Percentiles rank a stretch among this genome's conserved stretches.
Evolutionary conservation across 1,140 invertebrate genomes (phyloP).

Genomic region (Potamilus streckersoni): DNA sequence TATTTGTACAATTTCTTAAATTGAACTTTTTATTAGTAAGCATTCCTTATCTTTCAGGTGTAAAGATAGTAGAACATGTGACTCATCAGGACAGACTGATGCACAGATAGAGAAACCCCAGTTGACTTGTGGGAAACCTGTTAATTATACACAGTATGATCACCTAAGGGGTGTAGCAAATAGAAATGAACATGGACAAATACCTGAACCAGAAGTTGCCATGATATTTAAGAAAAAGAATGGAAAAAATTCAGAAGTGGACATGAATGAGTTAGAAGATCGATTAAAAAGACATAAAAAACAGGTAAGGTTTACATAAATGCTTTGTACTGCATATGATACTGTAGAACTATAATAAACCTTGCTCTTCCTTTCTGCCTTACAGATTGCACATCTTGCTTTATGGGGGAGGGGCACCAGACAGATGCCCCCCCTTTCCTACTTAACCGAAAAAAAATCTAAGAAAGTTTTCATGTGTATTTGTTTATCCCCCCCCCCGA

Average conservation of each 20-base stretch:
- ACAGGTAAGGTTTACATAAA: constrained; percentile 67
- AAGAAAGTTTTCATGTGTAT: no score
- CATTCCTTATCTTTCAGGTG: no score
- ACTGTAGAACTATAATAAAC: background rate
- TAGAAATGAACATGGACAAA: constrained; percentile 76
- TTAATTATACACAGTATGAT: constrained; percentile 90
- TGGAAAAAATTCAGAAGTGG: constrained; percentile 76
- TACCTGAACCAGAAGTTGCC: constrained; percentile 78
- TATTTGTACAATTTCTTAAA: no score
- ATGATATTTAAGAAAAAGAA: constrained; percentile 83
- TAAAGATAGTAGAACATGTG: no score
- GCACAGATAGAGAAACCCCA: constrained; percentile 51
- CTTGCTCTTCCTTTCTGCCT: background rate
- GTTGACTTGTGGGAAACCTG: constrained; percentile 86
- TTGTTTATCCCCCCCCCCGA: no score
- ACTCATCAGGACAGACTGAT: no score
- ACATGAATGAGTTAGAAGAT: constrained; percentile 82
- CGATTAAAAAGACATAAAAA: constrained; percentile 83
- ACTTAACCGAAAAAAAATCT: no score
- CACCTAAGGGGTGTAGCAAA: constrained; percentile 85
- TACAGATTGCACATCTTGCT: background rate
- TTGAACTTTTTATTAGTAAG: no score
- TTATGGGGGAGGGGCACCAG: no score
- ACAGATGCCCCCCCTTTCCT: no score
- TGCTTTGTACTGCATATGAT: background rate